Evolutionary conservation across 1,140 invertebrate genomes (phyloP).

Genomic region (Penaeus indicus): DNA sequence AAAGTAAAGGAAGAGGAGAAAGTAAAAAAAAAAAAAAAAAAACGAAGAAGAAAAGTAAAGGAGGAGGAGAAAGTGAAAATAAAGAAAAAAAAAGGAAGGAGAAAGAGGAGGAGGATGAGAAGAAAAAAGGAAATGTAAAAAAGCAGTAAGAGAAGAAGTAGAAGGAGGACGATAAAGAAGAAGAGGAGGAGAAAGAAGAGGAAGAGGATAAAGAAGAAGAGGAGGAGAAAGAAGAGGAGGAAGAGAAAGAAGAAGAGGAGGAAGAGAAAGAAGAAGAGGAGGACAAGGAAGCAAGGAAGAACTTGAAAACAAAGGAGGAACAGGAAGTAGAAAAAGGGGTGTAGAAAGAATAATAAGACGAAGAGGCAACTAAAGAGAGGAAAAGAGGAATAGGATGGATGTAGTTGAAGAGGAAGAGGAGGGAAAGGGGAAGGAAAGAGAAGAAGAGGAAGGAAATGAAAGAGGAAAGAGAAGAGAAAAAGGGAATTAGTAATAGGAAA

Average conservation of each 20-base stretch:
- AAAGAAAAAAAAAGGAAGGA: neutral
- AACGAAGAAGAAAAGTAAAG: too few relatives aligned
- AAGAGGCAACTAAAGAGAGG: neutral
- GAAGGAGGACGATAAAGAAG: neutral
- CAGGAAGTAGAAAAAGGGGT: too few relatives aligned
- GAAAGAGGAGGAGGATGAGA: neutral
- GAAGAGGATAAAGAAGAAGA: neutral
- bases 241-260: neutral
- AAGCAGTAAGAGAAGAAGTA: too few relatives aligned
- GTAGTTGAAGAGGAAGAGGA: neutral
- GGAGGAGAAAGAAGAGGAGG: neutral
- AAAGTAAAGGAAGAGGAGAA: too few relatives aligned
- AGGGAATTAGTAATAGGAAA: too few relatives aligned
- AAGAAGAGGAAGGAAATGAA: too few relatives aligned
- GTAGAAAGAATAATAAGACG: too few relatives aligned
- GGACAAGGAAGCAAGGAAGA: neutral
- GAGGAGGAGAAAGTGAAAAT: too few relatives aligned
- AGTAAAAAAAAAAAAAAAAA: too few relatives aligned
- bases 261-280: conserved; percentile 6
- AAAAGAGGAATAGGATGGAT: neutral
- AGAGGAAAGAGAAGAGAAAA: too few relatives aligned
- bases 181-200: neutral
- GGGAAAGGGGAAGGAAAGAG: neutral
- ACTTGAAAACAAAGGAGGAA: neutral
- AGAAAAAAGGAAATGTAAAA: neutral